These are phyloP conservation scores for Acyrthosiphon pisum DNA, from an alignment of 1,140 invertebrate genomes.

Conservation along the genomic window DNA sequence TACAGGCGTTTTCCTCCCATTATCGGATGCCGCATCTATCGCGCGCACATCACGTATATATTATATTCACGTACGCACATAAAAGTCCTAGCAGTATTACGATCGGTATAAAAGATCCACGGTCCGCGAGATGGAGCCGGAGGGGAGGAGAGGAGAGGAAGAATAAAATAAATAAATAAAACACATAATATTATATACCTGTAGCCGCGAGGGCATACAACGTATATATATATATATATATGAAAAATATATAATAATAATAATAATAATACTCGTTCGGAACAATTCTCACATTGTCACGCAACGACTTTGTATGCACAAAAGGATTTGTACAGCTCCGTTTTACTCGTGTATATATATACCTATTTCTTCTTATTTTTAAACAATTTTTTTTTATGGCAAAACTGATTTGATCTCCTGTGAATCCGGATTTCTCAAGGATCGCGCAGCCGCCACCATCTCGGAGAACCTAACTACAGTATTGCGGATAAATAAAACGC, in stretches of 20 bases:
- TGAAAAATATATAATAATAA: not conserved
- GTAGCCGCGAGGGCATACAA: not conserved
- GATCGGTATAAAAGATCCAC: conserved; percentile 21
- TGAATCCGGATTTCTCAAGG: conserved; percentile 48
- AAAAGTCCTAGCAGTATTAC: not conserved
- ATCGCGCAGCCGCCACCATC: not conserved
- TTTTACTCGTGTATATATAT: not conserved
- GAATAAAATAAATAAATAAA: conserved; percentile 12
- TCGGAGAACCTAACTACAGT: conserved; percentile 21
- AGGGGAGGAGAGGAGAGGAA: not conserved
- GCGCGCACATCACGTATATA: conserved; percentile 9
- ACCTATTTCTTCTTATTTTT: not conserved
- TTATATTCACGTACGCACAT: not conserved
- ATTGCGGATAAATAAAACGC: not conserved
- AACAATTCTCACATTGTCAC: conserved; percentile 54
- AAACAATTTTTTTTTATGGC: conserved; percentile 38
- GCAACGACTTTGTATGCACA: conserved; percentile 49
- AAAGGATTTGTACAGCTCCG: conserved; percentile 25
- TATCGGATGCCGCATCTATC: conserved; percentile 26
- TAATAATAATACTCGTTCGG: conserved; percentile 33
- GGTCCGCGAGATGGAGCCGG: not conserved
- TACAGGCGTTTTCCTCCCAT: conserved; percentile 42
- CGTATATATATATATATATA: not conserved
- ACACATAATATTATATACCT: conserved; percentile 12
- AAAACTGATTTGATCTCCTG: conserved; percentile 49